Evolutionary conservation across 2,113 vertebrate genomes (phyloP).

Genomic region (Zingel zingel): DNA sequence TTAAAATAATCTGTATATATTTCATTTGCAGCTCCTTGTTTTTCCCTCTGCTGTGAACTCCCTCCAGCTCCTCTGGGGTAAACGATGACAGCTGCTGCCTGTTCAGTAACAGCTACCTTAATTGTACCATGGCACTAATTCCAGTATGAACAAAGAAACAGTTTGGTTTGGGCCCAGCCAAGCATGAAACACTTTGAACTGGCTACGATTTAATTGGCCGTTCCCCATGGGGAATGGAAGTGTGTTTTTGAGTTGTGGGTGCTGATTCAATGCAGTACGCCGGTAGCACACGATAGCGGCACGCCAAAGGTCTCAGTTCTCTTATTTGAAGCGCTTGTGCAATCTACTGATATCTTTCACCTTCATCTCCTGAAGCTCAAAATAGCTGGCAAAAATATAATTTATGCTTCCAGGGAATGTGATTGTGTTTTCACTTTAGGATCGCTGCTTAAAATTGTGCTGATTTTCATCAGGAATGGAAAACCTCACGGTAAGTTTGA

Average conservation of each 20-base stretch:
- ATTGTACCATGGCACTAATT: slow-evolving; percentile 62
- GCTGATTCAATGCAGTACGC: slow-evolving; percentile 62
- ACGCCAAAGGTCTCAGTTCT: slow-evolving; percentile 45
- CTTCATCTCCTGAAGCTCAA: slow-evolving; percentile 20
- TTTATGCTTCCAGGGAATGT: slow-evolving; percentile 39
- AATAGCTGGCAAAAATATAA: slow-evolving; percentile 12
- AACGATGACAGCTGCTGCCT: slow-evolving; percentile 62
- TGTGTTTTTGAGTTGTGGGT: slow-evolving; percentile 76
- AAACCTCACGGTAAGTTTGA: slow-evolving; percentile 81
- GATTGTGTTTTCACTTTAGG: slow-evolving; percentile 16
- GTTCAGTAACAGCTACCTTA: slow-evolving; percentile 60
- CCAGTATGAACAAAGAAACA: slow-evolving; percentile 61
- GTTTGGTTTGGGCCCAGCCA: slow-evolving; percentile 59
- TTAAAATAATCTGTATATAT: slow-evolving; percentile 36
- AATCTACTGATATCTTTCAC: slow-evolving; percentile 2
- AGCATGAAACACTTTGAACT: slow-evolving; percentile 73
- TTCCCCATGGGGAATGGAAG: slow-evolving; percentile 48
- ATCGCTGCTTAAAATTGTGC: background rate
- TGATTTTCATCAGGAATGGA: slow-evolving; percentile 72
- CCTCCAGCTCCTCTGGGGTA: slow-evolving; percentile 46
- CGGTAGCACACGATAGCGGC: slow-evolving; percentile 54
- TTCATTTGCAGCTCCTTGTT: slow-evolving; percentile 58
- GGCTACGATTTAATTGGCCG: slow-evolving; percentile 83
- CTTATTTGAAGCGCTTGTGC: slow-evolving; percentile 18
- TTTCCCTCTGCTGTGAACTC: slow-evolving; percentile 42